Evolutionary conservation across 1,140 invertebrate genomes (phyloP), one percentile per base, ranked within the genome.

Genomic region (Procambarus clarkii): DNA sequence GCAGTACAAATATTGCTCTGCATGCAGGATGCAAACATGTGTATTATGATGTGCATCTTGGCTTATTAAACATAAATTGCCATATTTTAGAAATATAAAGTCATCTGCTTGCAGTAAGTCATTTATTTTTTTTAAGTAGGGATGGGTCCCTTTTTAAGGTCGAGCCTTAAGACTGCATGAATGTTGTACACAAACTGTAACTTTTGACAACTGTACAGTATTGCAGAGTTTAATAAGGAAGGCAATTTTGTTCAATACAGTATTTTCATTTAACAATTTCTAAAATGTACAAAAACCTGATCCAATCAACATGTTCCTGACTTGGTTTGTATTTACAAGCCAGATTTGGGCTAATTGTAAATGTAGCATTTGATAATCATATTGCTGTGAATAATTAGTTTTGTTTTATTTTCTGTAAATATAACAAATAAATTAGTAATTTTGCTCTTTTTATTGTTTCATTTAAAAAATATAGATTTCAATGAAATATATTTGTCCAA

Each of bases 361-460:
- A 74, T 24, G 5, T 74, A 74, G 69, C 69, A 24, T 74, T 74
- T 74, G 24, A 34, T 34, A 74, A 74, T 74, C 4, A 24, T 24
- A 2, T 74, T 34, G 34, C 11, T 74, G 69, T 74, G 69, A 74
- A 74, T 34, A 34, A 74, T 74, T 13, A 69, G 13, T 69, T 69
- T 24, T 34, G n/a, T 74, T 74, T 21, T 34, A 74, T 74, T 34
- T 34, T 5, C 69, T 74, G 69, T 74, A 74, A 74, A 74, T 74
- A 74, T 74, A n/a, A 74, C 24, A 4, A 74, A 74, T 34, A 34
- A 44, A 74, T 74, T 74, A 74, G 69, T 74, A n/a, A 69, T 74
- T 34, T 74, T 74, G 24, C 24, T 74, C 21, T 34, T 2, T 74
- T 5, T 74, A 34, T 74, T 24, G 34, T 74, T 74, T 34, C 4